Conservation (phyloP, 1,140 invertebrate species). For the Antheraea pernyi region DNA sequence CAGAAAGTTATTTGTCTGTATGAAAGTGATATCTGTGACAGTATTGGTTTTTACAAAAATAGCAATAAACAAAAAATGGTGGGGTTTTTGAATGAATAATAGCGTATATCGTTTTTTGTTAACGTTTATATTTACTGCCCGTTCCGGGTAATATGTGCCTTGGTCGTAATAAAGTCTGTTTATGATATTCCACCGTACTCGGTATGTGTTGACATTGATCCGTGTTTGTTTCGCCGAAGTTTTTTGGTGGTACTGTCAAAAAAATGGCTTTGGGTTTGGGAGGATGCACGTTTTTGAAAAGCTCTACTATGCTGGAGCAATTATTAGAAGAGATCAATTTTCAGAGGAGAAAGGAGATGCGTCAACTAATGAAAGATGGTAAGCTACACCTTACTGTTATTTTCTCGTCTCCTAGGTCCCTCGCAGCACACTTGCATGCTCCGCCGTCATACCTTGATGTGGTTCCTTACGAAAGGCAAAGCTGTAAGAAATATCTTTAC, state of each 20-base stretch:
- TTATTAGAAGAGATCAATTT: constrained; percentile 94
- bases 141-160: constrained; percentile 24
- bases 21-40: not conserved
- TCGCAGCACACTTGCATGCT: no score
- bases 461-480: no score
- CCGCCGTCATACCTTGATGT: no score
- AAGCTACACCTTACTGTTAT: constrained; percentile 36
- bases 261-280: constrained; percentile 81
- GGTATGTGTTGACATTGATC: constrained; percentile 32
- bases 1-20: no score
- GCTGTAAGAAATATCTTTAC: no score
- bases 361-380: constrained; percentile 93
- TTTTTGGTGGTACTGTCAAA: constrained; percentile 16
- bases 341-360: constrained; percentile 93
- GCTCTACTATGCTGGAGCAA: constrained; percentile 89
- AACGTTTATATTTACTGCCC: not conserved
- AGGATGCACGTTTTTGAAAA: constrained; percentile 80
- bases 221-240: constrained; percentile 30
- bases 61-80: constrained; percentile 11
- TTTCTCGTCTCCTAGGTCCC: not conserved
- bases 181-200: constrained; percentile 11
- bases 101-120: not conserved
- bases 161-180: constrained; percentile 6
- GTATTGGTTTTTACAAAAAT: not conserved
- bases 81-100: constrained; percentile 14